Percentiles rank a stretch among this genome's conserved stretches.
Conservation (phyloP, 2,797 vertebrate genomes). For the Tragelaphus eurycerus region DNA sequence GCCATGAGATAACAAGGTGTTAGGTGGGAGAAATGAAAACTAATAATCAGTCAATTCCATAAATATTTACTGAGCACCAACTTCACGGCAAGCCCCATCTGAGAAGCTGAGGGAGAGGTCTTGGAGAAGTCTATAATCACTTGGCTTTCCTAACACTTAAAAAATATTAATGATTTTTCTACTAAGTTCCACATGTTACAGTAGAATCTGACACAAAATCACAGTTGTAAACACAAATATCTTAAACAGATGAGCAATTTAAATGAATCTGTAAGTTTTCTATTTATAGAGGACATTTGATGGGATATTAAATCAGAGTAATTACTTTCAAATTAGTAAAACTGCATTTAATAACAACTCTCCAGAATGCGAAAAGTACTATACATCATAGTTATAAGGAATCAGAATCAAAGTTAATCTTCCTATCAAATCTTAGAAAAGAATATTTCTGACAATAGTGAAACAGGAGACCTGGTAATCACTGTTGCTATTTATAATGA, state of each 20-base stretch:
- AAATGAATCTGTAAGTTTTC: slow-evolving; percentile 44
- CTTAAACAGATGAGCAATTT: slow-evolving; percentile 32
- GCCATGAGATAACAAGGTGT: background rate
- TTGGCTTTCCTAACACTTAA: slow-evolving; percentile 18
- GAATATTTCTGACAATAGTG: slow-evolving; percentile 25
- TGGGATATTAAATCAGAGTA: background rate
- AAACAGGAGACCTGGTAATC: background rate
- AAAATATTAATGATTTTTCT: slow-evolving; percentile 13
- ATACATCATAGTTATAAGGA: background rate
- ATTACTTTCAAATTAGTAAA: slow-evolving; percentile 53
- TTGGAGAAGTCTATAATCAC: slow-evolving; percentile 10
- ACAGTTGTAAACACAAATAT: background rate
- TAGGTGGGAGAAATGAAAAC: background rate
- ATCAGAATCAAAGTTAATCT: slow-evolving; percentile 51
- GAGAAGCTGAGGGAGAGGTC: background rate
- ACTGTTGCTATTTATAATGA: background rate
- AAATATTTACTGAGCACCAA: background rate
- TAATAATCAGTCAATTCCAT: slow-evolving; percentile 8
- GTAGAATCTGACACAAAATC: slow-evolving; percentile 16
- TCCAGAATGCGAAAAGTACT: slow-evolving; percentile 28
- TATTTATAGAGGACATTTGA: background rate
- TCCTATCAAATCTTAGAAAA: slow-evolving; percentile 46
- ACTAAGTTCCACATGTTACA: background rate
- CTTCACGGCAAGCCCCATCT: background rate
- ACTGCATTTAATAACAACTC: slow-evolving; percentile 47